Base-by-base conservation (phyloP, 2,797 vertebrate genomes). In the Austrolebias charrua region DNA sequence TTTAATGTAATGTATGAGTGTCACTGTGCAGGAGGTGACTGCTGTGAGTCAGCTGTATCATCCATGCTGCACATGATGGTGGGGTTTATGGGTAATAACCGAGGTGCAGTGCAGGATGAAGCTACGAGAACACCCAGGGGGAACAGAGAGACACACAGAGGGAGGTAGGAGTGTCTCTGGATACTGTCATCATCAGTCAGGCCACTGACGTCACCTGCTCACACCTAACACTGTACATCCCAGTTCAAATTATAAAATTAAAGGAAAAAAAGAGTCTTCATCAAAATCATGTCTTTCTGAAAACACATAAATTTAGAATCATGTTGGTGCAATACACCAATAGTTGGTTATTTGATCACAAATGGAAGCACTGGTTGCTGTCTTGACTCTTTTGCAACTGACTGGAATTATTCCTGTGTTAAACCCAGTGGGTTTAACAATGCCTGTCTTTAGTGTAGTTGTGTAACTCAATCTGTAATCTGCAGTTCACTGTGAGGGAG, bases 121-220 rank as follows among this genome's bases (percentile, higher is more conserved):
- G 54, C 60, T 64, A 62, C 71, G 56, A 78, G 69, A 78, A 69
- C 66, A 72, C 57, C 64, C 54, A 70, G 43, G 47, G 76, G 74
- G 66, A 74, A 12, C 38, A 42, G 47, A 50, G 57, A 51, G 56
- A 55, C 55, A 24, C 64, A 69, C 2, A n/a, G 67, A 72, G 60
- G 73, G 66, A 67, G 64, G 53, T 55, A 55, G 70, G 60, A 73
- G 57, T 65, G 63, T 46, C 55, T 67, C 38, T 18, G 61, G 63
- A 75, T 47, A 13, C 2, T 75, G 69, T 75, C 73, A 84, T 75
- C 73, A 84, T 76, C 69, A 75, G 73, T 80, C 80, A 82, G 74
- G 65, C 66, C 71, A 81, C 64, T 82, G 76, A 81, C 60, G 61
- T 83, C 76, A 80, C 62, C 47, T 1, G 13, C 60, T 54, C 59